Conservation (phyloP, 2,888 invertebrate species). For the Mimas tiliae region DNA sequence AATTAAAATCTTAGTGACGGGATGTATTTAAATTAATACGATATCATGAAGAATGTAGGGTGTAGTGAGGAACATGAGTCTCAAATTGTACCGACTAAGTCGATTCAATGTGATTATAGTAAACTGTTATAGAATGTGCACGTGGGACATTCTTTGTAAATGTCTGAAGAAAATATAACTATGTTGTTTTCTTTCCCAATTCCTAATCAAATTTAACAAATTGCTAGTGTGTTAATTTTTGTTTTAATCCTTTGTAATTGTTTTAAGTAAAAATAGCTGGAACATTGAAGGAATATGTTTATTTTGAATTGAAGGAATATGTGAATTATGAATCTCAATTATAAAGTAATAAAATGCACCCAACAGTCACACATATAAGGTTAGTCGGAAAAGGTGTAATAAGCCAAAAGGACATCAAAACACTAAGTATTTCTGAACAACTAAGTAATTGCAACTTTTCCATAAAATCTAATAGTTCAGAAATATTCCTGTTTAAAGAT, state of each 20-base stretch:
- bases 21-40: slow-evolving; percentile 38
- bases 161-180: neutral
- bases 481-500: too few relatives aligned
- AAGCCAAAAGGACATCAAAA: too few relatives aligned
- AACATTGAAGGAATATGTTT: too few relatives aligned
- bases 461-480: too few relatives aligned
- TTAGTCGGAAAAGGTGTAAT: too few relatives aligned
- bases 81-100: slow-evolving; percentile 66
- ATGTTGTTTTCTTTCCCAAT: too few relatives aligned
- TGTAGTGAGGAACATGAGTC: slow-evolving; percentile 59
- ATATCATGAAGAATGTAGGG: slow-evolving; percentile 38
- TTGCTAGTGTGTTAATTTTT: neutral
- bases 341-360: neutral
- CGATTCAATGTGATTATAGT: slow-evolving; percentile 53
- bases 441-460: too few relatives aligned
- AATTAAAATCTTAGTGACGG: slow-evolving; percentile 16
- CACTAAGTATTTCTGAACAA: too few relatives aligned
- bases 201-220: neutral
- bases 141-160: slow-evolving; percentile 35
- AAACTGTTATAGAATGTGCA: slow-evolving; percentile 30
- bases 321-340: neutral
- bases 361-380: too few relatives aligned
- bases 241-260: too few relatives aligned
- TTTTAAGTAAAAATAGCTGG: too few relatives aligned
- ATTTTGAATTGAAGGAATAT: too few relatives aligned